phyloP scores from a whole-genome alignment of 2,888 invertebrate species.

The Dicroscelio sp. region DNA sequence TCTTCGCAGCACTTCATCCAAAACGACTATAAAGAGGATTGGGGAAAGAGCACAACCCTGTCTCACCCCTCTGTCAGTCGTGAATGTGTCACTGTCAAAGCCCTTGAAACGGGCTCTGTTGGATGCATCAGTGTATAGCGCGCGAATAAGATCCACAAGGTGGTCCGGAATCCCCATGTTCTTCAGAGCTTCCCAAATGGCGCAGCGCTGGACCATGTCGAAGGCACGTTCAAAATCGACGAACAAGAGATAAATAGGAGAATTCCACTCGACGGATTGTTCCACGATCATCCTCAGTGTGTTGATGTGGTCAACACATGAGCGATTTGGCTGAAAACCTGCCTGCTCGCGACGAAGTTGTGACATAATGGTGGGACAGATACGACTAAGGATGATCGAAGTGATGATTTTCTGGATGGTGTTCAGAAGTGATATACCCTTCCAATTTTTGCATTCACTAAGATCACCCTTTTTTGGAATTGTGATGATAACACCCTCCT shows the following conservation, averaged over 20 bases:
- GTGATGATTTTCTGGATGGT: too few relatives aligned
- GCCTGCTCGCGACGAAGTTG: conserved; percentile 7
- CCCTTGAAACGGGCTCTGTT: conserved; percentile 45
- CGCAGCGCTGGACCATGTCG: background rate
- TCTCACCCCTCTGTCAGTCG: conserved; percentile 38
- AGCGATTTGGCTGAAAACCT: conserved; percentile 32
- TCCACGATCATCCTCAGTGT: conserved; percentile 37
- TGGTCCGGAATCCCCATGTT: background rate
- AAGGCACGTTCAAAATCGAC: conserved; percentile 35
- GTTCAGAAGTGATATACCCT: too few relatives aligned
- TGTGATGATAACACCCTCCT: too few relatives aligned
- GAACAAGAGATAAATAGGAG: conserved; percentile 21
- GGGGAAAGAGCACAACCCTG: conserved; percentile 41
- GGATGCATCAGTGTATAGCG: conserved; percentile 5
- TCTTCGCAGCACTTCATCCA: background rate
- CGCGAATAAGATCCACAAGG: background rate
- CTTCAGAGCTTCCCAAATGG: conserved; percentile 35
- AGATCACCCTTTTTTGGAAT: too few relatives aligned
- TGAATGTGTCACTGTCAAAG: conserved; percentile 13
- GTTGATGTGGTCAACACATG: conserved; percentile 35
- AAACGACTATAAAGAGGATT: conserved; percentile 26
- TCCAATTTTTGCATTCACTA: too few relatives aligned
- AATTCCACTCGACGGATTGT: conserved; percentile 32
- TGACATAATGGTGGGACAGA: too few relatives aligned
- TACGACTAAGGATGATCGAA: too few relatives aligned